Evolutionary conservation across 2,888 invertebrate species (phyloP), one percentile per base, ranked within the genome.

Genomic region (Torymus texanus): DNA sequence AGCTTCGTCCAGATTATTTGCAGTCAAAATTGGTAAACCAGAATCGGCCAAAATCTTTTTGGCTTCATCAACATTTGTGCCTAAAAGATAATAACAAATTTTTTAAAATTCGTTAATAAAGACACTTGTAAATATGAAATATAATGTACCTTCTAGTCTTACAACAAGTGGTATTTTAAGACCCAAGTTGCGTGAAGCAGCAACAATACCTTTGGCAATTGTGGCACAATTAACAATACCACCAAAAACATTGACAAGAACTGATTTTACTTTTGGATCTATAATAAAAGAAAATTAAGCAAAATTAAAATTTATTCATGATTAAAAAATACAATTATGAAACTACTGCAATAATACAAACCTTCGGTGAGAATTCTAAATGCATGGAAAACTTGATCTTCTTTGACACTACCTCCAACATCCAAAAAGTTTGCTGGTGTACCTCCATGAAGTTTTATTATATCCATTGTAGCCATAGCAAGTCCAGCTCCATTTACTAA

Each of bases 391-490:
- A 99, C 98, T 92, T 99, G 98, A 24, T 95, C 93, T 88, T 98
- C 98, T 76, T 96, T 97, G 0, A 99, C 99, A 78, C 95, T 95
- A 74, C 99, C 99, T 24, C 99, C 99, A 67, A 98, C 96, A 89
- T 99, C 99, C 68, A 99, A 92, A 91, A 99, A 99, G 91, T 99
- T 99, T 0, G 99, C 99, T 11, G 99, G 99, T 84, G 93, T 94
- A 14, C 99, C 99, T 18, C 99, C 99, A 90, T 98, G 95, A 58
- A 99, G 91, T 88, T 97, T 97, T 82, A 99, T 98, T 58, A 99
- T 97, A 89, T 99, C 99, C 99, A 99, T 98, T 10, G 99, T 99
- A 2, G 99, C 99, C 99, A 99, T 99, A 3, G 99, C 99, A 73
- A 99, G 92, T 0, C 99, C 99, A 83, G 99, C 99, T 21, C 99